Evolutionary conservation across 2,888 invertebrate genomes (phyloP), one percentile per base, ranked within the genome.

Genomic region (Cyclophora albipunctata): DNA sequence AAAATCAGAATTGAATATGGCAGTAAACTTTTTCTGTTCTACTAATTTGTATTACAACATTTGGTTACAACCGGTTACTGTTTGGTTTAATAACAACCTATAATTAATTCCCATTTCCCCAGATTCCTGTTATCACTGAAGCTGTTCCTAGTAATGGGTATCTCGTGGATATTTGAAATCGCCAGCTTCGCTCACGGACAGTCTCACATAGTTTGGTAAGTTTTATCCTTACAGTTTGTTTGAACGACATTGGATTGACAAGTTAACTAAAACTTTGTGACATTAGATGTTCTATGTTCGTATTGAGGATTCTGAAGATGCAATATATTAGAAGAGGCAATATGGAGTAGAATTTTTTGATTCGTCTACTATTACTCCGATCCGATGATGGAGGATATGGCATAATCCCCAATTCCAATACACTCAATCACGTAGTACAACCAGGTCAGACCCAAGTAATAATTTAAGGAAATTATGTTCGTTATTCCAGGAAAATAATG

Each of bases 161-260:
- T 93, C 45, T 90, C 92, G 0, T 94, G 93, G 93, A 89, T 92
- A 56, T 93, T 93, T 61, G 94, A 94, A 76, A 88, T 93, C 7
- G 76, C 83, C 34, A 89, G 89, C 59, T 89, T 88, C 51, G 87
- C 88, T 34, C 85, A 89, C 49, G 88, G 85, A 45, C 63, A 77
- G 54, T 64, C 68, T 5, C 85, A 80, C 49, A 75, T 86, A 43
- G 69, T 88, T 55, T 88, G 87, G 87, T 88, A 75, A 77, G 70
- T 56, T 45, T 41, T 45, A 7, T 20, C 7, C 4, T 7, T 3
- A 1, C 2, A 20, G 20, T 20, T 20, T 20, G 20, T 20, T 20
- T 20, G 20, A 20, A 20, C 20, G 20, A 2, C 20, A 20, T 20
- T 20, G 20, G 20, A 20, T 20, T 20, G 20, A 20, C 20, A 20